Base-by-base conservation (phyloP, 2,797 vertebrate genomes). In the Tapirus indicus region DNA sequence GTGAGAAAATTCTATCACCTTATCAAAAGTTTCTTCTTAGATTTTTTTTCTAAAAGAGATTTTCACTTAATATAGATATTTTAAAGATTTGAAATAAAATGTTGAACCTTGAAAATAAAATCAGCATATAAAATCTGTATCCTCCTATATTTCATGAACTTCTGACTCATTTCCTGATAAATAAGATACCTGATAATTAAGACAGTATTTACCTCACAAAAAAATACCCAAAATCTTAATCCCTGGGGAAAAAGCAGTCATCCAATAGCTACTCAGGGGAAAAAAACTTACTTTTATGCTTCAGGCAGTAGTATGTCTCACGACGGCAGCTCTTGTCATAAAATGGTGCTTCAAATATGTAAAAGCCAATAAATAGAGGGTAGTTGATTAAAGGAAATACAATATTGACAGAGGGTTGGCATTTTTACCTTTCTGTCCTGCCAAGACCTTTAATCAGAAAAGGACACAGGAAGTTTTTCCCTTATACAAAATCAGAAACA, bases 401-500 rank as follows among this genome's bases (percentile, higher is more conserved):
- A 74, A 89, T 96, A 96, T 52, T 80, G 35, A 94, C 38, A 79
- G 56, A 97, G 71, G 3, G 29, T 7, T 94, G 94, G 18, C 5
- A 75, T 72, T 72, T 41, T 86, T 89, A 58, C 12, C 56, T 38
- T 91, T 95, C 11, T 80, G 4, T 89, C 92, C 98, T 97, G 41
- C 52, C 62, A 97, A 72, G 21, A 87, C 97, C 96, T 87, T 96
- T 87, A 97, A 56, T 88, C 44, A 97, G 74, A 60, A 90, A 97
- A 98, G 87, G 71, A 96, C 41, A 95, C 84, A 94, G 94, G 49
- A 94, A n/a, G 75, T 91, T 16, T 92, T 97, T 97, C 25, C 90
- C 82, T 94, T 96, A 49, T 25, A 25, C 68, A 38, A 89, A 95
- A 94, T 97, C 83, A 94, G 27, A 18, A 96, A 92, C 56, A 93